phyloP scores from a whole-genome alignment of 1,140 invertebrate genomes.

The Scaptomyza montana region DNA sequence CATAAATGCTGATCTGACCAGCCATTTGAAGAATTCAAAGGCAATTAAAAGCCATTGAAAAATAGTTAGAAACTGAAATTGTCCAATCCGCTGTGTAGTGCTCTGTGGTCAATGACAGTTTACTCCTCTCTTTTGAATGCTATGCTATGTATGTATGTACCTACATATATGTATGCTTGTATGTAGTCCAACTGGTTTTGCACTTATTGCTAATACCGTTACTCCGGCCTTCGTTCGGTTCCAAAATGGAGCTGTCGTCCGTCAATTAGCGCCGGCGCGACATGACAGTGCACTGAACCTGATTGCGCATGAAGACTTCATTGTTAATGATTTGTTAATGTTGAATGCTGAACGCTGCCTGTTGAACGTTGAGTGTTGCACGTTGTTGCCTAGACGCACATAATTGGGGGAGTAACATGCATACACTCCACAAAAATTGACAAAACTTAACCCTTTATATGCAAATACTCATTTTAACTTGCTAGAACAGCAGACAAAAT shows the following conservation, averaged over 20 bases:
- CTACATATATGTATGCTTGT: too few relatives aligned
- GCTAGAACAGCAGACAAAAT: too few relatives aligned
- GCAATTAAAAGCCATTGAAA: constrained; percentile 65
- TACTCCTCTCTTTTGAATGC: constrained; percentile 57
- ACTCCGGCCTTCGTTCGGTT: constrained; percentile 5
- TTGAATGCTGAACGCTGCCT: too few relatives aligned
- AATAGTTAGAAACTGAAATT: constrained; percentile 78
- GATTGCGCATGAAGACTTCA: constrained; percentile 45
- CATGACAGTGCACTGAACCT: constrained; percentile 74
- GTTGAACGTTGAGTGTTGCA: constrained; percentile 15
- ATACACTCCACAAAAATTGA: neutral
- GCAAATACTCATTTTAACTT: neutral
- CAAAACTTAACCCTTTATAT: constrained; percentile 55
- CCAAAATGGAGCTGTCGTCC: constrained; percentile 68
- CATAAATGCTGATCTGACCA: constrained; percentile 47
- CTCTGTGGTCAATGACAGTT: constrained; percentile 66
- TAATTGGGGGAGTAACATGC: constrained; percentile 43
- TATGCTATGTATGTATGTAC: neutral
- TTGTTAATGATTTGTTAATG: constrained; percentile 64
- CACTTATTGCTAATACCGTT: constrained; percentile 8
- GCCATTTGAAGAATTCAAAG: constrained; percentile 58
- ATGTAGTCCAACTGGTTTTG: constrained; percentile 55
- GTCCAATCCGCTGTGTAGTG: constrained; percentile 20
- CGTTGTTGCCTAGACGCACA: constrained; percentile 36
- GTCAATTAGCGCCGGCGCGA: constrained; percentile 61